Conservation (phyloP, 2,888 invertebrate species). For the Imbricaverruca yamaguchii region DNA sequence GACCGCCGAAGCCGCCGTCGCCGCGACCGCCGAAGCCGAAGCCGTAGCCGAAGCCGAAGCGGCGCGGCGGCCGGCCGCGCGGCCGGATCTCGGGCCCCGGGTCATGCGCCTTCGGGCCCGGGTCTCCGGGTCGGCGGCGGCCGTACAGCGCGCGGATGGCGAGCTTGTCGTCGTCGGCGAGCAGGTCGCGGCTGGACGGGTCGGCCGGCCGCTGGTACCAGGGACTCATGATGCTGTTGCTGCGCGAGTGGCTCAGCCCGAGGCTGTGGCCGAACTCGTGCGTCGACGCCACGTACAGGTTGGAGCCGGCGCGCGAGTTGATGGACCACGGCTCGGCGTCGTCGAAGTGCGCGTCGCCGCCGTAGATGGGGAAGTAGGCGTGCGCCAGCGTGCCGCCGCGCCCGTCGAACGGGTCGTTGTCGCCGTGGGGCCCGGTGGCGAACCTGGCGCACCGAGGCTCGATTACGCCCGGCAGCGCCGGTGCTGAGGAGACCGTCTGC, state of each 20-base stretch:
- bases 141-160: not conserved
- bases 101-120: no score
- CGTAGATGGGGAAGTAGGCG: slow-evolving; percentile 92
- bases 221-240: not conserved
- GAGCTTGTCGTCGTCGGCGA: not conserved
- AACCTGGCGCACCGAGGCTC: slow-evolving; percentile 45
- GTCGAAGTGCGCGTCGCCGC: slow-evolving; percentile 97
- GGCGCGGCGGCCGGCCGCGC: no score
- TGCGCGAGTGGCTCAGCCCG: slow-evolving; percentile 87
- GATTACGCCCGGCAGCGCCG: no score
- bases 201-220: slow-evolving; percentile 1
- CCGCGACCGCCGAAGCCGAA: no score
- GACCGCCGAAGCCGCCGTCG: no score
- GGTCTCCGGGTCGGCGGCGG: no score
- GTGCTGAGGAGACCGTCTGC: no score
- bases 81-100: no score
- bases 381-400: slow-evolving; percentile 89
- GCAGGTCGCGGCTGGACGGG: not conserved
- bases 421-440: slow-evolving; percentile 83
- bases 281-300: slow-evolving; percentile 88
- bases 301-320: slow-evolving; percentile 56
- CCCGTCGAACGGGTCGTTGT: slow-evolving; percentile 94
- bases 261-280: slow-evolving; percentile 97
- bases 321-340: slow-evolving; percentile 93
- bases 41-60: no score